Percentiles rank a stretch among this genome's conserved stretches.
Evolutionary conservation across 2,113 vertebrate species (phyloP).

Genomic region (Rhegmatorhina hoffmannsi): DNA sequence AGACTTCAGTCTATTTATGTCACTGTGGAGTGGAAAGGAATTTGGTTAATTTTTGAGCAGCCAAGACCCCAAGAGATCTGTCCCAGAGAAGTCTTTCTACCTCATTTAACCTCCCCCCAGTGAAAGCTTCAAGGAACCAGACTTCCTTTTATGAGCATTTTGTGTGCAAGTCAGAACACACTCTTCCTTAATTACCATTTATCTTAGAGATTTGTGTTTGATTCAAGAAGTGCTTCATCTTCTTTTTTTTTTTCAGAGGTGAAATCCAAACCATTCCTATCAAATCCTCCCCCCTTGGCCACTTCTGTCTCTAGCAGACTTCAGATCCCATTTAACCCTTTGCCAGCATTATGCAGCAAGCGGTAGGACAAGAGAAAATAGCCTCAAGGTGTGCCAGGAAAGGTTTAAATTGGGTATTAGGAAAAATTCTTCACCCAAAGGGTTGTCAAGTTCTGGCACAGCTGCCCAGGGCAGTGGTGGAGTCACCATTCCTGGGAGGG

Average conservation of each 20-base stretch:
- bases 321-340: neutral
- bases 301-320: neutral
- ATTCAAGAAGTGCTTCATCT: conserved; percentile 12
- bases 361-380: neutral
- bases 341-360: fast-evolving
- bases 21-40: conserved; percentile 72
- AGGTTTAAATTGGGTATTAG: neutral
- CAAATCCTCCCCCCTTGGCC: neutral
- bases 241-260: neutral
- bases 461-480: neutral
- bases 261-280: neutral
- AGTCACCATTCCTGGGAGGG: neutral
- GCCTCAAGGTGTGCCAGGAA: neutral
- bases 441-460: neutral
- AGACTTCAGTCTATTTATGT: conserved; percentile 82
- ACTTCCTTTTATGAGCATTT: conserved; percentile 38
- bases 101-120: conserved; percentile 8
- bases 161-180: conserved; percentile 44
- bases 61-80: neutral
- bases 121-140: conserved; percentile 18
- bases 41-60: conserved; percentile 37
- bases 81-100: conserved; percentile 10
- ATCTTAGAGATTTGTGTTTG: neutral
- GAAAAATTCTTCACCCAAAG: neutral
- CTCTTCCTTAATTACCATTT: conserved; percentile 37